phyloP scores from a whole-genome alignment of 92 coral and sea anemone genomes.

The Porites evermanni region DNA sequence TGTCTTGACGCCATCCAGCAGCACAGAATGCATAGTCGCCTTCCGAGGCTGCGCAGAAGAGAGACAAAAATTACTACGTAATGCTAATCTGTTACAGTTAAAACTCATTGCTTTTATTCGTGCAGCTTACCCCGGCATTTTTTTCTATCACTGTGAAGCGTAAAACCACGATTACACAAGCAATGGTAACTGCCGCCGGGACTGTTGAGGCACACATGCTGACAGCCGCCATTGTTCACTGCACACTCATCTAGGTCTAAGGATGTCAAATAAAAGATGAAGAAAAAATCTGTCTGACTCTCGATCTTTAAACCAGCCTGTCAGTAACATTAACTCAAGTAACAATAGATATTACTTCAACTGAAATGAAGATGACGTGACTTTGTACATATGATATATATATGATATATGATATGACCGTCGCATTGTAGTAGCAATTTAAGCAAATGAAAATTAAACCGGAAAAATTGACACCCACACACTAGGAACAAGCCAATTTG shows the following conservation, averaged over 20 bases:
- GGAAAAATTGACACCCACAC: too few species aligned
- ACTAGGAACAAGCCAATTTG: too few species aligned
- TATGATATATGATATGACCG: too few species aligned
- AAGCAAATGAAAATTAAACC: too few species aligned
- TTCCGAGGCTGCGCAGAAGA: constrained; percentile 44
- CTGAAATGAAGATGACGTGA: too few species aligned
- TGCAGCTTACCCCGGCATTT: constrained; percentile 73
- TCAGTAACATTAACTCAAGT: too few species aligned
- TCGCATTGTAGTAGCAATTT: too few species aligned
- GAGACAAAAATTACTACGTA: neutral
- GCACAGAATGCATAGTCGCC: constrained; percentile 75
- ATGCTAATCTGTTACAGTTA: neutral
- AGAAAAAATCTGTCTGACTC: neutral
- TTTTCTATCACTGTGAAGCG: constrained; percentile 78
- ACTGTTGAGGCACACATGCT: constrained; percentile 73
- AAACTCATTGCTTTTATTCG: neutral
- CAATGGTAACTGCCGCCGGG: constrained; percentile 88
- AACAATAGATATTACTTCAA: neutral
- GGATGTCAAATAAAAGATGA: neutral
- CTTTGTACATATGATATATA: too few species aligned
- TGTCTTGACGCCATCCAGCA: constrained; percentile 85
- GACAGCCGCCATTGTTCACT: constrained; percentile 89
- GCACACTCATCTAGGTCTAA: constrained; percentile 80
- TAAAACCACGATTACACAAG: constrained; percentile 75
- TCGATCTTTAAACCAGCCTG: neutral